Evolutionary conservation across 1,140 invertebrate species (phyloP).

Genomic region (Solenopsis fugax): DNA sequence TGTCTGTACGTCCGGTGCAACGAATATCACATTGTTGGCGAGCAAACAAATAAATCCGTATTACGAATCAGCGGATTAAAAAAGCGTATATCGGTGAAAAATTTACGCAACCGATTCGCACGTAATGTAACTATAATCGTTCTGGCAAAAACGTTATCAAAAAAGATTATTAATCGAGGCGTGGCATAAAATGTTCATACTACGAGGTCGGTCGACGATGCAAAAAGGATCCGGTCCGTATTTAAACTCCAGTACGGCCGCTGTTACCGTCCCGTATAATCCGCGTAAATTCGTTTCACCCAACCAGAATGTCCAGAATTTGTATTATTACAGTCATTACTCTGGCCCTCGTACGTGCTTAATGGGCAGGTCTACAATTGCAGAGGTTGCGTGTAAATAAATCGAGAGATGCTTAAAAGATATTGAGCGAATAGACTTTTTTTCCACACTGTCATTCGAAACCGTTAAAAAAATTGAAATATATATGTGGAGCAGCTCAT

Average conservation of each 20-base stretch:
- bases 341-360: slow-evolving; percentile 35
- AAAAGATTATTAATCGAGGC: slow-evolving; percentile 60
- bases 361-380: slow-evolving; percentile 32
- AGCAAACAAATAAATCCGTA: slow-evolving; percentile 19
- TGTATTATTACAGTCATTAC: slow-evolving; percentile 70
- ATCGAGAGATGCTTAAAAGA: slow-evolving; percentile 44
- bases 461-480: neutral
- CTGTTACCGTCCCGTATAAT: slow-evolving; percentile 67
- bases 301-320: slow-evolving; percentile 68
- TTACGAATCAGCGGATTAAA: slow-evolving; percentile 29
- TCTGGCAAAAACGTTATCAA: slow-evolving; percentile 40
- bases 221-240: slow-evolving; percentile 50
- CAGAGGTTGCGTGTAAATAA: slow-evolving; percentile 36
- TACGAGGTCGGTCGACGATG: slow-evolving; percentile 46
- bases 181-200: slow-evolving; percentile 55
- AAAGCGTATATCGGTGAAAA: slow-evolving; percentile 28
- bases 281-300: slow-evolving; percentile 72
- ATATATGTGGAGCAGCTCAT: too few species aligned
- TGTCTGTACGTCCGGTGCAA: neutral
- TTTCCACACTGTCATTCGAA: neutral
- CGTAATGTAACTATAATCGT: slow-evolving; percentile 44
- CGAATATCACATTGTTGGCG: neutral
- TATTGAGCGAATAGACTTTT: slow-evolving; percentile 10
- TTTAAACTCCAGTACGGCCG: slow-evolving; percentile 50
- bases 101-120: slow-evolving; percentile 16